These are phyloP conservation scores for Melopsittacus undulatus DNA, from an alignment of 2,797 vertebrate species.

Conservation along the genomic window DNA sequence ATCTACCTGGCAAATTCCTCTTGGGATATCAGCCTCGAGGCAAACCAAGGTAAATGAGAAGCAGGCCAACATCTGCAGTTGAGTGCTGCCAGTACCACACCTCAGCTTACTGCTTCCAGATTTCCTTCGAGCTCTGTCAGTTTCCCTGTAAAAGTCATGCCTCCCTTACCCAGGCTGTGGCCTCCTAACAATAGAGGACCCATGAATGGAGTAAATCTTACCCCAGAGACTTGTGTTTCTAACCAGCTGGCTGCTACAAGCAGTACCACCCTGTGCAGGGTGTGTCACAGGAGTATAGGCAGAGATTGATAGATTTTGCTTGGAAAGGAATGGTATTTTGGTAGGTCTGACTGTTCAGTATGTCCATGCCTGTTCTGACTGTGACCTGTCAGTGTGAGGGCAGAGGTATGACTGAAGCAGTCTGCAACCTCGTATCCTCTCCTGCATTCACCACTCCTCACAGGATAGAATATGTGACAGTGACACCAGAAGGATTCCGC, in stretches of 20 bases:
- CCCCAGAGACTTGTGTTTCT: background rate
- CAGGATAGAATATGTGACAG: constrained; percentile 96
- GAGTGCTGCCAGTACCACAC: background rate
- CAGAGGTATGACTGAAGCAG: background rate
- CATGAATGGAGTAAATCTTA: background rate
- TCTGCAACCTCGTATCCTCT: background rate
- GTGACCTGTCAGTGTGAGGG: background rate
- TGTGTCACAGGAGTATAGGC: background rate
- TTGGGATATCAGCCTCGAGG: constrained; percentile 98
- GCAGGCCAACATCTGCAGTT: background rate
- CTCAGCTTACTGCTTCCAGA: background rate
- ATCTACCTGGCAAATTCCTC: constrained; percentile 98
- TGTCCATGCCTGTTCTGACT: background rate
- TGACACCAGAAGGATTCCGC: constrained; percentile 96
- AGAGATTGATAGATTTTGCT: background rate
- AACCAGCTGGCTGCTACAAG: background rate
- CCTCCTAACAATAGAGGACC: background rate
- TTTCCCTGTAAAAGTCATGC: background rate
- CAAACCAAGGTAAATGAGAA: constrained; percentile 89
- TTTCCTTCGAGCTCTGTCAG: background rate
- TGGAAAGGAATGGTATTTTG: background rate
- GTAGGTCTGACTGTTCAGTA: background rate
- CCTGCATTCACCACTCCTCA: background rate
- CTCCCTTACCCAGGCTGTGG: background rate
- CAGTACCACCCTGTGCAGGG: background rate